Conservation (phyloP, 2,797 vertebrate genomes). For the Tenualosa thibaudeaui region DNA sequence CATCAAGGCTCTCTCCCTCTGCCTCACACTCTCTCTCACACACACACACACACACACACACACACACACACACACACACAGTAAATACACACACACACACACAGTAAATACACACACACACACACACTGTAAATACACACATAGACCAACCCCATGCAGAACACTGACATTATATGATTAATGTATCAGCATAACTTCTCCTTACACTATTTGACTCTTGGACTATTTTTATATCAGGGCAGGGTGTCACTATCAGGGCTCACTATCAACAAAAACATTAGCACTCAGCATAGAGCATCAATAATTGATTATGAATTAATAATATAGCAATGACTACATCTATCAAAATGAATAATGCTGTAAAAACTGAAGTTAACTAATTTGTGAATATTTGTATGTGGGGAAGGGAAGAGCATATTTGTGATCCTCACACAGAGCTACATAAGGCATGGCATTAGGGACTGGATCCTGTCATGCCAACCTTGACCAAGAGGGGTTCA, state of each 20-base stretch:
- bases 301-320: background rate
- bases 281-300: too few species aligned
- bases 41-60: too few species aligned
- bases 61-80: too few species aligned
- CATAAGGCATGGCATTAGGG: background rate
- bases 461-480: background rate
- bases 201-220: too few species aligned
- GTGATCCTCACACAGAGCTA: background rate
- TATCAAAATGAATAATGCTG: background rate
- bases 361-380: background rate
- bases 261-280: background rate
- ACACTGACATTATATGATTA: background rate
- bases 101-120: too few species aligned
- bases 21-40: background rate
- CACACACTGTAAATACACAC: too few species aligned
- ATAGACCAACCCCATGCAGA: background rate
- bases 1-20: background rate
- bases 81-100: too few species aligned
- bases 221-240: background rate
- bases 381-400: background rate
- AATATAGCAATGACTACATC: background rate
- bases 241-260: background rate
- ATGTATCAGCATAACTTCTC: background rate
- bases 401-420: too few species aligned
- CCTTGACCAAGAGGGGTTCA: too few species aligned